Conservation (phyloP, 2,113 vertebrate species). For the Grus americana region DNA sequence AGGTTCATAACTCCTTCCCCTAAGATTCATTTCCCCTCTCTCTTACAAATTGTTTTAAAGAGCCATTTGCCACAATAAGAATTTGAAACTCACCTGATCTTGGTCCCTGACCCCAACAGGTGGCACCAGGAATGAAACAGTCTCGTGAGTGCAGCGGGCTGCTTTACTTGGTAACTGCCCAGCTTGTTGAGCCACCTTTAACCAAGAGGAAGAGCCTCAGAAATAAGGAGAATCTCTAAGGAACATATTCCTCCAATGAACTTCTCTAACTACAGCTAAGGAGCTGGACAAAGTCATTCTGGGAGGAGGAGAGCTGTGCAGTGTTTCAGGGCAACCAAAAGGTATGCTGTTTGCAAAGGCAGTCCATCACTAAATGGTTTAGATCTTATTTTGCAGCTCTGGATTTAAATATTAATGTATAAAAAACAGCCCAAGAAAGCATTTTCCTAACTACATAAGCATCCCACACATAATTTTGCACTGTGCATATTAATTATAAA, state of each 20-base stretch:
- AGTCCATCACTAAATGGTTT: slow-evolving; percentile 67
- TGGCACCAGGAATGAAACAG: slow-evolving; percentile 76
- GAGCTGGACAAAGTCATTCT: slow-evolving; percentile 53
- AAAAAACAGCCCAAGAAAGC: slow-evolving; percentile 66
- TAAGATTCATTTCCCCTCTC: slow-evolving; percentile 53
- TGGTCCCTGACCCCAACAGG: slow-evolving; percentile 76
- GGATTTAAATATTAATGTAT: slow-evolving; percentile 51
- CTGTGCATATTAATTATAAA: slow-evolving; percentile 37
- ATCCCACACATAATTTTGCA: slow-evolving; percentile 58
- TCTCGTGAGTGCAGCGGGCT: slow-evolving; percentile 76
- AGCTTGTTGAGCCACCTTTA: slow-evolving; percentile 76
- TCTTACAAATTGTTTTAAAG: slow-evolving; percentile 68
- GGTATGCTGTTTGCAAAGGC: slow-evolving; percentile 43
- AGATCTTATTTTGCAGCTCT: slow-evolving; percentile 81
- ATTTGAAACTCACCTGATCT: slow-evolving; percentile 77
- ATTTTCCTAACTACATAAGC: slow-evolving; percentile 72
- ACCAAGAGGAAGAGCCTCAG: slow-evolving; percentile 75
- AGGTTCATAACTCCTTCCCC: slow-evolving; percentile 33
- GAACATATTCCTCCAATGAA: slow-evolving; percentile 62
- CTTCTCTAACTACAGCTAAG: slow-evolving; percentile 62
- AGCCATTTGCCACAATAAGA: slow-evolving; percentile 75
- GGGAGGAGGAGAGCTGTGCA: slow-evolving; percentile 61
- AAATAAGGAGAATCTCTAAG: slow-evolving; percentile 69
- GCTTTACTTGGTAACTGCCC: slow-evolving; percentile 77
- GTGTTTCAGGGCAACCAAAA: slow-evolving; percentile 46